These are phyloP conservation scores for Calameuta idolon DNA, from an alignment of 2,888 invertebrate species.

Conservation along the genomic window DNA sequence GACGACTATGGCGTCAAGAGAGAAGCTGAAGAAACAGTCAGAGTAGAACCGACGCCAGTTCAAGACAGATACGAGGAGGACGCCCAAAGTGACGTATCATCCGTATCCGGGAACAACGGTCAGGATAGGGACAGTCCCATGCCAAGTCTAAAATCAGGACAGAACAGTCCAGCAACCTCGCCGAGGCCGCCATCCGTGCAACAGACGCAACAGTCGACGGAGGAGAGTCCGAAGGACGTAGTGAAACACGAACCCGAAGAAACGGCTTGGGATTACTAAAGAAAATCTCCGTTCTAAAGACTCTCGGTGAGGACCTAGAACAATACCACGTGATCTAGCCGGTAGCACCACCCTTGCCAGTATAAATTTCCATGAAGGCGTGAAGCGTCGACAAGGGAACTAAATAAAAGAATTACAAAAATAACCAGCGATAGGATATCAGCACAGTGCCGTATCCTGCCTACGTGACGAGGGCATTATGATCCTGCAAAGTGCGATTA, in stretches of 20 bases:
- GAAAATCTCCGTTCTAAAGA: too few species aligned
- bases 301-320: too few species aligned
- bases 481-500: conserved; percentile 11
- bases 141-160: conserved; percentile 60
- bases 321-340: too few species aligned
- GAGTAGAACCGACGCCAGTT: conserved; percentile 82
- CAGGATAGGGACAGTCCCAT: conserved; percentile 59
- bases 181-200: conserved; percentile 57
- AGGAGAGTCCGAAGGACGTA: conserved; percentile 56
- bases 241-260: conserved; percentile 65
- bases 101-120: conserved; percentile 56
- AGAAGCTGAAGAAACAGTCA: conserved; percentile 77
- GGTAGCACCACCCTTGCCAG: too few species aligned
- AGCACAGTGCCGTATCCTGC: conserved; percentile 60
- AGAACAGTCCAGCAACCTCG: conserved; percentile 56
- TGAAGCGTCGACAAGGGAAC: background rate
- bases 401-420: background rate
- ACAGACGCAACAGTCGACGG: conserved; percentile 47
- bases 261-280: conserved; percentile 60
- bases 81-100: conserved; percentile 68
- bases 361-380: too few species aligned
- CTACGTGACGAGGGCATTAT: conserved; percentile 64
- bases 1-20: conserved; percentile 75
- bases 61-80: conserved; percentile 73
- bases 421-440: conserved; percentile 33